phyloP scores from a whole-genome alignment of 2,113 vertebrate species.

The Channa maculata region DNA sequence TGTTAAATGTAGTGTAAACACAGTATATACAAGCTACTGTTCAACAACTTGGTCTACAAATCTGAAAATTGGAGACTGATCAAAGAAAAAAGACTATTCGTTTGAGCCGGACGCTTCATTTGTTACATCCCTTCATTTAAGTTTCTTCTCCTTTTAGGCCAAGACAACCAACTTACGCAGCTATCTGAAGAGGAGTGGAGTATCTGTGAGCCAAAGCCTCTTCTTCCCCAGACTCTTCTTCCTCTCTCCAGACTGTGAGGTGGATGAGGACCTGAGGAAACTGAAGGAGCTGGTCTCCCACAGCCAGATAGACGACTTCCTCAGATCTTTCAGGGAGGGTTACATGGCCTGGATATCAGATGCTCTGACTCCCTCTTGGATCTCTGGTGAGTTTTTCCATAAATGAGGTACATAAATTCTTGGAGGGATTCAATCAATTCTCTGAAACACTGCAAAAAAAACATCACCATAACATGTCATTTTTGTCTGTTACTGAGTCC shows the following conservation, averaged over 20 bases:
- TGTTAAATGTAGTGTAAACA: too few relatives aligned
- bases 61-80: neutral
- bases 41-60: too few relatives aligned
- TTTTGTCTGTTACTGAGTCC: neutral
- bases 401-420: neutral
- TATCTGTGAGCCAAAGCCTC: conserved; percentile 67
- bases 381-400: conserved; percentile 74
- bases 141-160: conserved; percentile 54
- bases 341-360: conserved; percentile 79
- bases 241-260: conserved; percentile 76
- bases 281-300: conserved; percentile 79
- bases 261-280: conserved; percentile 76
- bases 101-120: neutral
- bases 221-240: conserved; percentile 80
- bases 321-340: conserved; percentile 76
- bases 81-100: neutral
- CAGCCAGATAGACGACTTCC: conserved; percentile 72
- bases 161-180: conserved; percentile 75
- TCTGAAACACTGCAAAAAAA: neutral
- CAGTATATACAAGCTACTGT: too few relatives aligned
- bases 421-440: neutral
- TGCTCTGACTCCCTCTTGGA: conserved; percentile 79
- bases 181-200: conserved; percentile 76
- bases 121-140: neutral
- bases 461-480: too few relatives aligned